A percentile compares a stretch with the other conserved stretches of the same genome.
phyloP scores from a whole-genome alignment of 1,140 invertebrate genomes.

The Aphaenogaster floridana region DNA sequence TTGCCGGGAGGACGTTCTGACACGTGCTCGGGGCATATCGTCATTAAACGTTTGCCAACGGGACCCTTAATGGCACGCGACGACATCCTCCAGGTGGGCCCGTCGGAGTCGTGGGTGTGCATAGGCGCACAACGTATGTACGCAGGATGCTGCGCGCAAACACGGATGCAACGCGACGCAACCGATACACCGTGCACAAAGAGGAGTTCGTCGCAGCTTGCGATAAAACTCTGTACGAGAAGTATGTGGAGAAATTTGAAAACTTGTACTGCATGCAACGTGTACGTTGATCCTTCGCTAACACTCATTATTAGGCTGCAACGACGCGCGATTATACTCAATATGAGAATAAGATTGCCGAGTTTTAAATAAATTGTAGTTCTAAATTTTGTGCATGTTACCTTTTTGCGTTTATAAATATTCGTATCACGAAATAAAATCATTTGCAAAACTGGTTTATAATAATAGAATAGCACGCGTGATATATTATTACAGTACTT shows the following conservation, averaged over 20 bases:
- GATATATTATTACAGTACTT: not conserved
- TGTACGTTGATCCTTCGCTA: not conserved
- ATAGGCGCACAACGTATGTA: conserved; percentile 38
- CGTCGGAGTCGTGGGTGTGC: conserved; percentile 53
- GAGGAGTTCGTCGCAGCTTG: conserved; percentile 20
- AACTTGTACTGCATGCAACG: not conserved
- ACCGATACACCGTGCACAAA: conserved; percentile 2
- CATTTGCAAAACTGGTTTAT: not conserved
- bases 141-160: conserved; percentile 49
- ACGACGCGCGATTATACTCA: not conserved
- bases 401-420: not conserved
- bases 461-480: not conserved
- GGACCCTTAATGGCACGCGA: conserved; percentile 76
- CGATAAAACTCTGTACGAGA: not conserved
- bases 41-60: conserved; percentile 77
- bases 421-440: not conserved
- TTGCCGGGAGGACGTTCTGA: conserved; percentile 69
- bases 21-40: conserved; percentile 72
- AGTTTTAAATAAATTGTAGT: not conserved
- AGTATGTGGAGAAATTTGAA: not conserved
- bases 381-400: not conserved
- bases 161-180: conserved; percentile 1
- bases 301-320: not conserved
- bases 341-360: not conserved
- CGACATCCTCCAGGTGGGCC: conserved; percentile 76